Conservation (phyloP, 2,888 invertebrate genomes). For the Dicranocentrus wangi region DNA sequence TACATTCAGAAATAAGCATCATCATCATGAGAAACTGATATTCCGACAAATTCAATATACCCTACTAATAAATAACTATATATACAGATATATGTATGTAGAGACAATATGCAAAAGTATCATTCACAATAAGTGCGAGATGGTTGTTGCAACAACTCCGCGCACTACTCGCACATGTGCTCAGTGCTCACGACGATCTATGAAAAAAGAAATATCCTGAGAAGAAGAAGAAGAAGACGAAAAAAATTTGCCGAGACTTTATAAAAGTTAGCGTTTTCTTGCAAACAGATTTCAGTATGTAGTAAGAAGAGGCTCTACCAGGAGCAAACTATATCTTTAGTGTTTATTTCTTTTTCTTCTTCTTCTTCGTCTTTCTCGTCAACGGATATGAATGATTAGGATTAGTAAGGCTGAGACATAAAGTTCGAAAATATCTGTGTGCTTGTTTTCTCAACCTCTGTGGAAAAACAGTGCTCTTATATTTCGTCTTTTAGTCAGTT, state of each 20-base stretch:
- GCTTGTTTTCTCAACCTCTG: neutral
- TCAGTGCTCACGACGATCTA: too few relatives aligned
- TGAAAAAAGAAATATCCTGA: neutral
- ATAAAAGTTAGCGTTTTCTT: constrained; percentile 45
- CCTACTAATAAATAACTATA: too few relatives aligned
- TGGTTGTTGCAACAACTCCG: too few relatives aligned
- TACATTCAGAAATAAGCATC: constrained; percentile 15
- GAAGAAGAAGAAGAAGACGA: neutral
- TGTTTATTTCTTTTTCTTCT: too few relatives aligned
- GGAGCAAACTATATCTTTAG: constrained; percentile 45
- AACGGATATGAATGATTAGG: constrained; percentile 14
- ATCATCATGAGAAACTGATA: neutral
- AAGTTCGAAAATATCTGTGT: constrained; percentile 5
- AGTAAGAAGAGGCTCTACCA: constrained; percentile 46
- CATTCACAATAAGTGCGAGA: too few relatives aligned
- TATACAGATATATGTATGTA: too few relatives aligned
- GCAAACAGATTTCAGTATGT: constrained; percentile 35
- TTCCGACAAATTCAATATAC: too few relatives aligned
- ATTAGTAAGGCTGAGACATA: neutral
- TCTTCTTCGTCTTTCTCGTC: too few relatives aligned
- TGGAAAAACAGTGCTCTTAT: constrained; percentile 2
- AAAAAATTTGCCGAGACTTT: neutral
- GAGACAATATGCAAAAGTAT: too few relatives aligned
- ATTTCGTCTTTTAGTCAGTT: too few relatives aligned
- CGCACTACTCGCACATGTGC: too few relatives aligned